Percentiles rank a stretch among this genome's conserved stretches.
Evolutionary conservation across 2,888 invertebrate species (phyloP).

Genomic region (Apamea epomidion): DNA sequence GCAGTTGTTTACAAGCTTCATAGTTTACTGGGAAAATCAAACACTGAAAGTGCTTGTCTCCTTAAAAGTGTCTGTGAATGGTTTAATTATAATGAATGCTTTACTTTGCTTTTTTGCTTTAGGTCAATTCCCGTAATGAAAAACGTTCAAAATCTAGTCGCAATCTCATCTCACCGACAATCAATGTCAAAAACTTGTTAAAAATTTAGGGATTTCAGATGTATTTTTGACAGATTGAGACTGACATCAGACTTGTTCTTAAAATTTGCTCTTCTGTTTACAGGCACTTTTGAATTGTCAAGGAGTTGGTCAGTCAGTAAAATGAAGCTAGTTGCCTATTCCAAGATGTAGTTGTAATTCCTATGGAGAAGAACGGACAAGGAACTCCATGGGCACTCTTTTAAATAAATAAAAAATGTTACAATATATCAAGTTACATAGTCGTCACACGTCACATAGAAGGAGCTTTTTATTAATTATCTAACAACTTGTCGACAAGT

Average conservation of each 20-base stretch:
- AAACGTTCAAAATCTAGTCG: too few species aligned
- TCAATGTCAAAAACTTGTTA: too few species aligned
- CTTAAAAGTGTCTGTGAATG: neutral
- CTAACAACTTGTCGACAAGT: conserved; percentile 22
- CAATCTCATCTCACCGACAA: too few species aligned
- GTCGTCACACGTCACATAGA: neutral
- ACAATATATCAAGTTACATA: neutral
- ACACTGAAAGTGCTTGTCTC: neutral
- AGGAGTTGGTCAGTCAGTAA: neutral
- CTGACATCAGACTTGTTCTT: too few species aligned
- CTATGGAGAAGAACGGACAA: too few species aligned
- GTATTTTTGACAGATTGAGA: too few species aligned
- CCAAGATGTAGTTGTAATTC: too few species aligned
- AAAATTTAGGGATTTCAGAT: too few species aligned
- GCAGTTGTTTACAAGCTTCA: conserved; percentile 12
- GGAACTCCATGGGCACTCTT: too few species aligned
- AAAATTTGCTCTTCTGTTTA: neutral
- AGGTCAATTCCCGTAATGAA: too few species aligned
- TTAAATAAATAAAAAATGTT: neutral
- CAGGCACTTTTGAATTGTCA: neutral
- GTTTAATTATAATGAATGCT: neutral
- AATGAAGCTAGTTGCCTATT: too few species aligned
- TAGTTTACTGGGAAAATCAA: neutral
- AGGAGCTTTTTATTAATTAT: conserved; percentile 13
- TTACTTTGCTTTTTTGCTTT: too few species aligned